These are phyloP conservation scores for Petrolisthes cinctipes DNA, from an alignment of 2,888 invertebrate genomes.

Conservation along the genomic window DNA sequence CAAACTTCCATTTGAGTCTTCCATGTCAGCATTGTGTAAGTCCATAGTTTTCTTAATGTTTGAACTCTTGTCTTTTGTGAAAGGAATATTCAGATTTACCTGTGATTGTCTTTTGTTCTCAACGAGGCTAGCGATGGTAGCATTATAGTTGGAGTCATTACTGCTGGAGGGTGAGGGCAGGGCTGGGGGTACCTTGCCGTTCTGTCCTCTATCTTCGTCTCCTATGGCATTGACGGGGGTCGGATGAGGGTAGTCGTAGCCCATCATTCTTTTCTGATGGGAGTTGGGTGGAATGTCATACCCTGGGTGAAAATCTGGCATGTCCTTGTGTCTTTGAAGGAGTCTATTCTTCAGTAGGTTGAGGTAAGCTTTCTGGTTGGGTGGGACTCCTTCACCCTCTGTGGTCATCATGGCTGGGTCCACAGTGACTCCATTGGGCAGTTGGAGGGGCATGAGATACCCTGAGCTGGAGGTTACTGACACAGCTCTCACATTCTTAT, in stretches of 20 bases:
- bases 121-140: slow-evolving; percentile 5
- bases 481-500: slow-evolving; percentile 16
- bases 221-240: slow-evolving; percentile 45
- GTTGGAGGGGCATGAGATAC: slow-evolving; percentile 43
- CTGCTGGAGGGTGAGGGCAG: slow-evolving; percentile 41
- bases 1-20: background rate
- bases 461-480: slow-evolving; percentile 38
- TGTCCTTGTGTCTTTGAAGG: slow-evolving; percentile 41
- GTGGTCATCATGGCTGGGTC: slow-evolving; percentile 1
- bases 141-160: slow-evolving; percentile 47
- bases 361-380: slow-evolving; percentile 26
- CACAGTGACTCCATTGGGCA: background rate
- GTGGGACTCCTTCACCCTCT: slow-evolving; percentile 4
- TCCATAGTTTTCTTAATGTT: slow-evolving; percentile 31
- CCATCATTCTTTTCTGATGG: slow-evolving; percentile 33
- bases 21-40: background rate
- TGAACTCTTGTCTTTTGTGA: slow-evolving; percentile 43
- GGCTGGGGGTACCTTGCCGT: background rate
- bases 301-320: slow-evolving; percentile 51
- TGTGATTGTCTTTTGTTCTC: slow-evolving; percentile 12
- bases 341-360: slow-evolving; percentile 33
- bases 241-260: slow-evolving; percentile 55
- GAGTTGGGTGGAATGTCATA: slow-evolving; percentile 54
- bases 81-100: slow-evolving; percentile 46
- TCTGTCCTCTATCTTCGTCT: background rate